Base-by-base conservation (phyloP, 1,140 invertebrate genomes). In the Psilanteris sp. region DNA sequence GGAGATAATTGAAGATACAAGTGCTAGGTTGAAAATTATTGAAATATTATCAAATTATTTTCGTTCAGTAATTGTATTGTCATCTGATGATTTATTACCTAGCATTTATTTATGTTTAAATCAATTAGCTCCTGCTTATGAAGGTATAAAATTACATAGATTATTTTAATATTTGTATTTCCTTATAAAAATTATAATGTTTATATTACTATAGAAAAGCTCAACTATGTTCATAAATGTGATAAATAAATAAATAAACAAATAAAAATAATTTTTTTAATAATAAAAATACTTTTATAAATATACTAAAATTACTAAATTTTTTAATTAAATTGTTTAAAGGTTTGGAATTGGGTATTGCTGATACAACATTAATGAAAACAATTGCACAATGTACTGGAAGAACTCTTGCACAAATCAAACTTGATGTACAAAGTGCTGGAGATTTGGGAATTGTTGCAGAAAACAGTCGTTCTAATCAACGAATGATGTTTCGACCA, bases 61-160 rank as follows among this genome's bases (percentile, higher is more conserved):
- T 24, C 92, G 97, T 13, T 99, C 97, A 0, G 96, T 98, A 1
- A 95, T 98, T 34, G 90, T 93, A 4, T 87, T 98, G 3, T 95
- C 92, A 18, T 96, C 97, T 0, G 91, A 95, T 34, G 98, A 99
- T 87, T 88, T 99, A 7, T 68, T 98, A 29, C 91, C 93, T 0
- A 96, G 95, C 83, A 91, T 99, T 8, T 99, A 99, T 86, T 87
- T 99, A 20, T 98, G 96, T 85, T 90, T 99, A 0, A 99, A 99
- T 89, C 94, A 97, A 86, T 85, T 99, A 29, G 97, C 95, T 2
- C 98, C 98, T 0, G 95, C 96, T 1, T 99, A 98, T 87, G 94
- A 97, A 89, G 94, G 93, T 84, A 85, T 15, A 77, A 10, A 3
- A 20, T 20, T 20, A n/a, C n/a, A n/a, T n/a, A n/a, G n/a, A n/a